Conservation (phyloP, 2,113 vertebrate genomes). For the Balaenoptera acutorostrata region DNA sequence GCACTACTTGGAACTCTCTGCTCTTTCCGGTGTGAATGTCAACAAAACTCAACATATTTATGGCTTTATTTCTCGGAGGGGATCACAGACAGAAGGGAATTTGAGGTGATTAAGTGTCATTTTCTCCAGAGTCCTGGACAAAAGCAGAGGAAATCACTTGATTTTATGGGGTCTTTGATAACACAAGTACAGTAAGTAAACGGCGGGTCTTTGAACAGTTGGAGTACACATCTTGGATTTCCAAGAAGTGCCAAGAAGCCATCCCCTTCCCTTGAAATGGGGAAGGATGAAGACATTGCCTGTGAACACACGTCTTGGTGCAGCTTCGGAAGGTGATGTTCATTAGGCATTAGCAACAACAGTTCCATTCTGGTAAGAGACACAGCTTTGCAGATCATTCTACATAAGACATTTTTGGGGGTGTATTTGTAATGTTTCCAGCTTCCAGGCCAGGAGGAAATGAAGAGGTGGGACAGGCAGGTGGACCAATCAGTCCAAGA, state of each 20-base stretch:
- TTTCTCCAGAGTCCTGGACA: constrained; percentile 67
- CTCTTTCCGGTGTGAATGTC: constrained; percentile 49
- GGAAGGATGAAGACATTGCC: rapidly evolving
- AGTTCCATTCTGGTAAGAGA: not conserved
- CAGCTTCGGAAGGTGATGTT: rapidly evolving
- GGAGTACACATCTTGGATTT: not conserved
- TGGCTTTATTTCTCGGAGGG: constrained; percentile 56
- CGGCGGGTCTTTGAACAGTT: not conserved
- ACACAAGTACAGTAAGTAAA: constrained; percentile 42
- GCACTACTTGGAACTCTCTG: not conserved
- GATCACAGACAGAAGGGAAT: constrained; percentile 63
- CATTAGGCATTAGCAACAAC: rapidly evolving
- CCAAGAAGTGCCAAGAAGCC: not conserved
- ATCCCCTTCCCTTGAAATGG: not conserved
- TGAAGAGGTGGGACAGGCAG: not conserved
- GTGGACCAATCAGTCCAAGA: not conserved
- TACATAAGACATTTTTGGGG: not conserved
- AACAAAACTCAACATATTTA: constrained; percentile 3
- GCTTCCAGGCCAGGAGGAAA: not conserved
- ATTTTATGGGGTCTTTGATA: constrained; percentile 68
- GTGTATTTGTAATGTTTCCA: too few relatives aligned
- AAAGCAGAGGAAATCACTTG: constrained; percentile 68
- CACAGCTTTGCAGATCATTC: not conserved
- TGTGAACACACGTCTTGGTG: rapidly evolving
- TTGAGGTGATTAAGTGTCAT: constrained; percentile 52